Conservation (phyloP, 2,797 vertebrate genomes). For the Aselliscus stoliczkanus region DNA sequence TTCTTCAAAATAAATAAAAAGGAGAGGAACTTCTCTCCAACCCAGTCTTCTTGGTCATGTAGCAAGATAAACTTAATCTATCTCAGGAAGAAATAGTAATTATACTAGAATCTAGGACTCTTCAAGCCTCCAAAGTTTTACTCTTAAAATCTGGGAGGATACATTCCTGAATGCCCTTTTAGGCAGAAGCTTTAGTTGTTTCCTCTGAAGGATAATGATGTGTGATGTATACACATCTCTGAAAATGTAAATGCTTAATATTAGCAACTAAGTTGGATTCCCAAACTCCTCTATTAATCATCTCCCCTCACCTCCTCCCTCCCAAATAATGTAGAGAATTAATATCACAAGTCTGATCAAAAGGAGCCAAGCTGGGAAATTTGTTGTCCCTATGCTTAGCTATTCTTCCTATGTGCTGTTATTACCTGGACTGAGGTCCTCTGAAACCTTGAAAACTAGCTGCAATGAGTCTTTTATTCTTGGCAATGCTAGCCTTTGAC, state of each 20-base stretch:
- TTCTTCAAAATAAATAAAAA: background rate
- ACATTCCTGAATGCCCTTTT: background rate
- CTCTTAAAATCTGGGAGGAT: background rate
- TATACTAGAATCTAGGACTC: background rate
- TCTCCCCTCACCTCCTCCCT: background rate
- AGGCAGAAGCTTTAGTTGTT: background rate
- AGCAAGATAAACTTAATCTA: background rate
- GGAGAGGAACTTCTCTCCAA: background rate
- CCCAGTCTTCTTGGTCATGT: background rate
- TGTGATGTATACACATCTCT: background rate
- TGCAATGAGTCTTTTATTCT: background rate
- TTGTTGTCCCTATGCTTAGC: background rate
- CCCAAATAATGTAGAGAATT: background rate
- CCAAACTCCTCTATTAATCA: background rate
- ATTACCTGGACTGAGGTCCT: background rate
- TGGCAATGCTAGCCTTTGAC: background rate
- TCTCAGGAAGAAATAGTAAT: background rate
- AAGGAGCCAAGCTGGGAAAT: background rate
- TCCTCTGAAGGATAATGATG: background rate
- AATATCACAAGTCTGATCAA: background rate
- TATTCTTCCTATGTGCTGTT: background rate
- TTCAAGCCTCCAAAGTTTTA: background rate
- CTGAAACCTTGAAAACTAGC: background rate
- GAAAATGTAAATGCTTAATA: background rate
- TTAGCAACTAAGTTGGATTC: background rate